Evolutionary conservation across 2,888 invertebrate genomes (phyloP).

Genomic region (Nomada fabriciana): DNA sequence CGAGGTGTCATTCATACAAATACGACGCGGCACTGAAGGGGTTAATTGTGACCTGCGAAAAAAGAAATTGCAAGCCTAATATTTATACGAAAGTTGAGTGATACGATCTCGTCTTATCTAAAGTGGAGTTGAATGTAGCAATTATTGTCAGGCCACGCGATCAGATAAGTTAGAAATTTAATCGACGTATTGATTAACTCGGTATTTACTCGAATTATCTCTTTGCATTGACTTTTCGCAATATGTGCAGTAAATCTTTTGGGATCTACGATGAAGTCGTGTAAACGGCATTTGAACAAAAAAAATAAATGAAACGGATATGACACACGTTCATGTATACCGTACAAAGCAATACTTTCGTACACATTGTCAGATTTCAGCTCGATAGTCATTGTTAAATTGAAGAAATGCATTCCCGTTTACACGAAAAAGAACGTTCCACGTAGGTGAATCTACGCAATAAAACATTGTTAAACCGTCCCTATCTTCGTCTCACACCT

Average conservation of each 20-base stretch:
- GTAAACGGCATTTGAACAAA: background rate
- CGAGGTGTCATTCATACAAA: background rate
- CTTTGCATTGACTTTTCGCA: constrained; percentile 9
- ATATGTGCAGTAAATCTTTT: background rate
- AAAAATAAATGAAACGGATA: background rate
- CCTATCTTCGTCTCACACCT: constrained; percentile 58
- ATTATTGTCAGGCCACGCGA: constrained; percentile 25
- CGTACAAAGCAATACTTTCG: background rate
- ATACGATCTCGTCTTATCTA: constrained; percentile 16
- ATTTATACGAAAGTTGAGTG: constrained; percentile 12
- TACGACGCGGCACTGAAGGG: no score
- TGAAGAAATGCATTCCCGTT: background rate
- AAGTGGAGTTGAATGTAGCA: constrained; percentile 5
- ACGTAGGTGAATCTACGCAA: background rate
- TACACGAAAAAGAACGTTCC: background rate
- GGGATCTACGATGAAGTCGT: background rate
- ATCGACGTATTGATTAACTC: constrained; percentile 1
- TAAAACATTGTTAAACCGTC: constrained; percentile 16
- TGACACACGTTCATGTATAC: background rate
- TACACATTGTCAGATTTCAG: no score
- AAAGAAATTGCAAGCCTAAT: no score
- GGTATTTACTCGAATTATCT: constrained; percentile 9
- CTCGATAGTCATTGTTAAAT: no score
- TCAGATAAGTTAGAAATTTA: constrained; percentile 31
- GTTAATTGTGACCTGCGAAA: no score